Conservation (phyloP, 2,797 vertebrate genomes). For the Sarcophilus harrisii region DNA sequence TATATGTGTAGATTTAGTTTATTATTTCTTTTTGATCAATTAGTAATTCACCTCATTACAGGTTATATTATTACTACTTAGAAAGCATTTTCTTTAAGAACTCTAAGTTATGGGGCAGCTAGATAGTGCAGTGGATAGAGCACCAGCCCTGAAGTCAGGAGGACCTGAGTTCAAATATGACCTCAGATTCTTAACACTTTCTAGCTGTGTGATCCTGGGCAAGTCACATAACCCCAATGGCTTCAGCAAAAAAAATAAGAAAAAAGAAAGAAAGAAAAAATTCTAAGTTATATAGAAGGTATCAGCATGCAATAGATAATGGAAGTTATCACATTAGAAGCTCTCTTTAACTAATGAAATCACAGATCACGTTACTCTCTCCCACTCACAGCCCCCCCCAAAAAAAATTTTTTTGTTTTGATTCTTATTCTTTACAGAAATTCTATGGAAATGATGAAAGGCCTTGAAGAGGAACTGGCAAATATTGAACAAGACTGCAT, state of each 20-base stretch:
- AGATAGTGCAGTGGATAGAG: too few relatives aligned
- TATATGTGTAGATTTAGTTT: neutral
- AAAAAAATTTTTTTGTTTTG: neutral
- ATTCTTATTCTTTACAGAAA: neutral
- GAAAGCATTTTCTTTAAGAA: neutral
- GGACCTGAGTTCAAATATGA: too few relatives aligned
- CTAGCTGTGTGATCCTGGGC: too few relatives aligned
- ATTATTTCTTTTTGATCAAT: neutral
- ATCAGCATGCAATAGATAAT: neutral
- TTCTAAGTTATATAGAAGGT: neutral
- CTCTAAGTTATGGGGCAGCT: neutral
- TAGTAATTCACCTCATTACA: neutral
- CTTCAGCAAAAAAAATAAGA: too few relatives aligned
- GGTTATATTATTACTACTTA: neutral
- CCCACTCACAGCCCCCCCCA: neutral
- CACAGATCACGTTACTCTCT: neutral
- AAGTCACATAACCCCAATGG: too few relatives aligned
- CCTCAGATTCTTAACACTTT: too few relatives aligned
- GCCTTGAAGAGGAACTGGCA: neutral
- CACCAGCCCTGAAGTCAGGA: too few relatives aligned
- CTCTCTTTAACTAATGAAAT: neutral
- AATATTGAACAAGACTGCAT: neutral
- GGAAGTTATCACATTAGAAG: neutral
- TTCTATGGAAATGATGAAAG: neutral
- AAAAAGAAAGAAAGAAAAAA: too few relatives aligned